Evolutionary conservation across 2,797 vertebrate genomes (phyloP).

Genomic region (Varecia variegata): DNA sequence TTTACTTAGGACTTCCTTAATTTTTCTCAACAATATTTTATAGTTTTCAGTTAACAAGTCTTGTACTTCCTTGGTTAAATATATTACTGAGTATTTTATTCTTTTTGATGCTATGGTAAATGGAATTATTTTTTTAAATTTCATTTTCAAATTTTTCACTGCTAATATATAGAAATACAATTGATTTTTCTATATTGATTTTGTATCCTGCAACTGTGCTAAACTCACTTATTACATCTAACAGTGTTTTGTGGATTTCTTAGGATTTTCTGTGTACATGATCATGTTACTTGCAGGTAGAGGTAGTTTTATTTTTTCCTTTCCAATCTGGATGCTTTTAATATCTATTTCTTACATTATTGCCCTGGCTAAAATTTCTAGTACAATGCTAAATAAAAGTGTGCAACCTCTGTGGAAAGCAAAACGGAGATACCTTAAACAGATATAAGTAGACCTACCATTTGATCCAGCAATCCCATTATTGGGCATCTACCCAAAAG

Average conservation of each 20-base stretch:
- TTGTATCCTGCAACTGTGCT: background rate
- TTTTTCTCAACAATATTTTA: background rate
- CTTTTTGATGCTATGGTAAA: background rate
- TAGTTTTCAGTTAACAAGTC: constrained; percentile 10
- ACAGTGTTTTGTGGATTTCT: background rate
- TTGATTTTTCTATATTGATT: background rate
- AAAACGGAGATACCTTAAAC: too few relatives aligned
- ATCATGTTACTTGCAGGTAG: background rate
- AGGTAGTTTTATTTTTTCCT: background rate
- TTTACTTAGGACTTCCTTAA: background rate
- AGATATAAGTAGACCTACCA: too few relatives aligned
- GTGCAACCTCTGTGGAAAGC: too few relatives aligned
- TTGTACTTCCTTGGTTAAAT: background rate
- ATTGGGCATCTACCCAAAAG: too few relatives aligned
- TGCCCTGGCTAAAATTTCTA: background rate
- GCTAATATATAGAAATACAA: background rate
- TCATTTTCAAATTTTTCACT: background rate
- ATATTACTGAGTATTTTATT: background rate
- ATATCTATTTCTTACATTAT: background rate
- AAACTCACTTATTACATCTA: background rate
- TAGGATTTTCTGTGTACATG: background rate
- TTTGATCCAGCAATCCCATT: too few relatives aligned
- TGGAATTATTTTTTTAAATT: background rate
- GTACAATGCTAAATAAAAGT: background rate
- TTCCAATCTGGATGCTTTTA: background rate